phyloP scores from a whole-genome alignment of 2,888 invertebrate genomes.

The Hesperia comma region DNA sequence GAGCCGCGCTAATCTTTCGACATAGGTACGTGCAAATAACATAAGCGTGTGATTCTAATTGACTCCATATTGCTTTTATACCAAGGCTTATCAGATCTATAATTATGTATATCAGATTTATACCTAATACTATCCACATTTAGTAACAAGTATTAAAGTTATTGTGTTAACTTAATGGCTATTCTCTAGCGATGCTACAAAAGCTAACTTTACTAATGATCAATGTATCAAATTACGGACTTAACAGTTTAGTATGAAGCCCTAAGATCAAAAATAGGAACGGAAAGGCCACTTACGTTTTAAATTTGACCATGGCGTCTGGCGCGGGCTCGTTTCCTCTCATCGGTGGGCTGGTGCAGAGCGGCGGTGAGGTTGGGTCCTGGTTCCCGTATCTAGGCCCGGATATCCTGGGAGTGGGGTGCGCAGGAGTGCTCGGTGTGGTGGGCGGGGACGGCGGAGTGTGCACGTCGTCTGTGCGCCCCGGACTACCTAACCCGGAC shows the following conservation, averaged over 20 bases:
- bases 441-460: constrained; percentile 70
- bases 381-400: constrained; percentile 48
- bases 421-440: constrained; percentile 47
- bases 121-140: background rate
- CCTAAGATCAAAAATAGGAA: background rate
- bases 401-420: constrained; percentile 49
- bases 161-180: background rate
- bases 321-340: constrained; percentile 67
- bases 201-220: background rate
- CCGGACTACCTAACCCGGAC: constrained; percentile 76
- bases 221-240: no score
- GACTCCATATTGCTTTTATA: background rate
- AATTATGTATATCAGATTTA: no score
- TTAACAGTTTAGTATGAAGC: no score
- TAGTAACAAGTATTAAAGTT: background rate
- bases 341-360: constrained; percentile 72
- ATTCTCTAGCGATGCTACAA: background rate
- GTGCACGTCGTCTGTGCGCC: constrained; percentile 69
- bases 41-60: background rate
- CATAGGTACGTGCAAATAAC: background rate
- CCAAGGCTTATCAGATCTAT: background rate
- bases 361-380: constrained; percentile 70
- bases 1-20: background rate
- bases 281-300: constrained; percentile 68
- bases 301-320: constrained; percentile 75